Evolutionary conservation across 2,113 vertebrate genomes (phyloP).

Genomic region (Bufo gargarizans): DNA sequence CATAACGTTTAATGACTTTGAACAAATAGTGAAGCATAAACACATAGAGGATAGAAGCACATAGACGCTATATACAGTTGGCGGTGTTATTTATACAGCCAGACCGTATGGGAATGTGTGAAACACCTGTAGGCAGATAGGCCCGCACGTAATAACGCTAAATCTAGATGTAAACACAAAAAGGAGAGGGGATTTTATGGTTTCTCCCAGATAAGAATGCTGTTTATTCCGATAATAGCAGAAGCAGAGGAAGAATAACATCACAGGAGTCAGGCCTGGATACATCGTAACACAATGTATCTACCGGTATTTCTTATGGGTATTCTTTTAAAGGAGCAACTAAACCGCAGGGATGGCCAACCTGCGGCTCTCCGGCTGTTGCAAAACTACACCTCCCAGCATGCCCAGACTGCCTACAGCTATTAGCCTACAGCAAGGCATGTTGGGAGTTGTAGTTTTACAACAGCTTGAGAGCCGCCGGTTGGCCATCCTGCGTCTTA

Average conservation of each 20-base stretch:
- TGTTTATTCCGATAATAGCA: neutral
- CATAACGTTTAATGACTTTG: conserved; percentile 34
- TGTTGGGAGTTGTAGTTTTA: too few species aligned
- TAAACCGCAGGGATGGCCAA: too few species aligned
- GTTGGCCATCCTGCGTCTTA: too few species aligned
- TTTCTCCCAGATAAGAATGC: neutral
- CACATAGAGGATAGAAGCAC: neutral
- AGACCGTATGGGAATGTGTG: neutral
- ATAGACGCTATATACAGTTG: neutral
- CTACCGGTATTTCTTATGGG: neutral
- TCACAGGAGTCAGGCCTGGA: neutral
- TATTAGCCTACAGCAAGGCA: too few species aligned
- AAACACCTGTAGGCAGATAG: conserved; percentile 3
- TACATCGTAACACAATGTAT: neutral
- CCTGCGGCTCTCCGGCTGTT: too few species aligned
- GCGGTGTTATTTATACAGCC: neutral
- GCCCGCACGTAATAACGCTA: neutral
- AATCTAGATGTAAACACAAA: neutral
- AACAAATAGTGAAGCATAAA: conserved; percentile 35
- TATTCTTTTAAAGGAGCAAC: too few species aligned
- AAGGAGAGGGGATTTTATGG: neutral
- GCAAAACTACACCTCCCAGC: too few species aligned
- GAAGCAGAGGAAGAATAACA: neutral
- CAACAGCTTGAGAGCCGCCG: too few species aligned
- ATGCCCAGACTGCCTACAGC: too few species aligned